Percentiles rank a stretch among this genome's conserved stretches.
These are phyloP conservation scores for Callospermophilus lateralis DNA, from an alignment of 2,113 vertebrate species.

Conservation along the genomic window DNA sequence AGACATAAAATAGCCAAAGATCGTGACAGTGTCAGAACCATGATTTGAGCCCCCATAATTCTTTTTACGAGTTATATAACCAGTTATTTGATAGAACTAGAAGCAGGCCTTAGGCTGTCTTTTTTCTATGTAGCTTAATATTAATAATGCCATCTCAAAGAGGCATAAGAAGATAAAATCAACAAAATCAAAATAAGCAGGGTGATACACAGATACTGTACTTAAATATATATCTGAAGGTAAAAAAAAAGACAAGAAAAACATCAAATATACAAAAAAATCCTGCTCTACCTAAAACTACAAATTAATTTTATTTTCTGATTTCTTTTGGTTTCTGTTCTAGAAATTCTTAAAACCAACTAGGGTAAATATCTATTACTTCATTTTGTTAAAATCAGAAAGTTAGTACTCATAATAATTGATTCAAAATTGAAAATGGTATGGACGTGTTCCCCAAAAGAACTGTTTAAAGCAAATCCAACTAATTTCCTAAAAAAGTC, in stretches of 20 bases:
- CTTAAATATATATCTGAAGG: neutral
- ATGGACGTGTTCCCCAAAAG: neutral
- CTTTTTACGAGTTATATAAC: slow-evolving; percentile 40
- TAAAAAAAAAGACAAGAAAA: neutral
- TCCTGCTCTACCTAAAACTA: neutral
- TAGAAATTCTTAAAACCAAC: slow-evolving; percentile 38
- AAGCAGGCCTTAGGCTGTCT: neutral
- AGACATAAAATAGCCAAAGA: slow-evolving; percentile 32
- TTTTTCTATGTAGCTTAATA: neutral
- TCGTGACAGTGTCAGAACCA: neutral
- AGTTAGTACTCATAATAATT: neutral
- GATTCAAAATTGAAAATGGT: neutral
- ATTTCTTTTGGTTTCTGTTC: slow-evolving; percentile 22
- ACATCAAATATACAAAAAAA: neutral
- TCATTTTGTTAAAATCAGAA: slow-evolving; percentile 16
- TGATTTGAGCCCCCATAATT: neutral
- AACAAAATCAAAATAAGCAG: slow-evolving; percentile 48
- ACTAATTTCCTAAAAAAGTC: neutral
- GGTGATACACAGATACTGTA: neutral
- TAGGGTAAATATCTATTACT: neutral
- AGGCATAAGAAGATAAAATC: neutral
- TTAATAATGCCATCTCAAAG: slow-evolving; percentile 14
- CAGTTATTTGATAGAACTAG: neutral
- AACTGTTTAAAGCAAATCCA: neutral
- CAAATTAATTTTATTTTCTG: neutral